A percentile compares a stretch with the other conserved stretches of the same genome.
These are phyloP conservation scores for Hypomecis atomaria DNA, from an alignment of 2,888 invertebrate genomes.

Conservation along the genomic window DNA sequence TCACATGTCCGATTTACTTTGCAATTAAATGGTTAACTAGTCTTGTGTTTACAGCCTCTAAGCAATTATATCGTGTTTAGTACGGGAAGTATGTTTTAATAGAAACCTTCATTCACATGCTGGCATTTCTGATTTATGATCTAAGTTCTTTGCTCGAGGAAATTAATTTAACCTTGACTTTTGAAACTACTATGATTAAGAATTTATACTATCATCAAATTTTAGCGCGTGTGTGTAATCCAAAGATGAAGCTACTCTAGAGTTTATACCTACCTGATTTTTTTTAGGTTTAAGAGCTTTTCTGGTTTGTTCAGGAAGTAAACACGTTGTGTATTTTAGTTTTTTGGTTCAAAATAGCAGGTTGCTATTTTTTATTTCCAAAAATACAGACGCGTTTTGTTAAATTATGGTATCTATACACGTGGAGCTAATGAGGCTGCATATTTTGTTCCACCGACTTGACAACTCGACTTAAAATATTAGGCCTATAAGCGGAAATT, in stretches of 20 bases:
- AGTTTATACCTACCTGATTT: neutral
- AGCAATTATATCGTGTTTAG: neutral
- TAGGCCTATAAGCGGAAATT: constrained; percentile 20
- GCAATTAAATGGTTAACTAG: constrained; percentile 12
- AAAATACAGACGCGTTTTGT: neutral
- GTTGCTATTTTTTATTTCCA: too few relatives aligned
- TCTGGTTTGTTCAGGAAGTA: neutral
- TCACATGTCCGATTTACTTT: constrained; percentile 4
- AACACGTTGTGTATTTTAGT: neutral
- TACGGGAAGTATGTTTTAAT: constrained; percentile 24
- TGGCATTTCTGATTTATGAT: constrained; percentile 27
- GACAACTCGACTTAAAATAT: constrained; percentile 24
- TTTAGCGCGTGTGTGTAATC: constrained; percentile 1
- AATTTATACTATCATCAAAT: constrained; percentile 1
- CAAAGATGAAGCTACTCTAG: constrained; percentile 16
- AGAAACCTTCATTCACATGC: constrained; percentile 20
- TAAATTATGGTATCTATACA: constrained; percentile 24
- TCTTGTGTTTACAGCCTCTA: neutral
- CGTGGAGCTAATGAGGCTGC: constrained; percentile 13
- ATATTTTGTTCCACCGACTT: constrained; percentile 16
- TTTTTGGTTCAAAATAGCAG: too few relatives aligned
- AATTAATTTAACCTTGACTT: constrained; percentile 23
- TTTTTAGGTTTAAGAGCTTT: neutral
- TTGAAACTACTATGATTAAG: constrained; percentile 7
- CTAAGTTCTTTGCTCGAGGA: constrained; percentile 13